Percentiles rank a stretch among this genome's conserved stretches.
Evolutionary conservation across 2,888 invertebrate genomes (phyloP).

Genomic region (Cryptocheilus praepositus): DNA sequence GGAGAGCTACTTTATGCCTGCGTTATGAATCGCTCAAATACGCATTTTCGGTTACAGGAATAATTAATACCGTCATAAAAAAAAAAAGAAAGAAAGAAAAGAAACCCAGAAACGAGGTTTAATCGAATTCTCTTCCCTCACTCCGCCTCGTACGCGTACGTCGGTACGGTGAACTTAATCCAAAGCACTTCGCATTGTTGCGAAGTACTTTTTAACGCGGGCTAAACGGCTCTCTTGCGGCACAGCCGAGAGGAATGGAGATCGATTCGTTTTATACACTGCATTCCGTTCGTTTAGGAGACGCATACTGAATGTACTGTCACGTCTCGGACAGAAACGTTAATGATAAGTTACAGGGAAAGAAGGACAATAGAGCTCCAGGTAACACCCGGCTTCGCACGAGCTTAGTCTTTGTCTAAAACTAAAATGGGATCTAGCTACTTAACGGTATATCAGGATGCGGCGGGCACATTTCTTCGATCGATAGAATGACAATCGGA

Average conservation of each 20-base stretch:
- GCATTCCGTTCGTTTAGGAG: too few species aligned
- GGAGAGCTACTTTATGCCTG: constrained; percentile 12
- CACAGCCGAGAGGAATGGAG: constrained; percentile 29
- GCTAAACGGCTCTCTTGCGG: background rate
- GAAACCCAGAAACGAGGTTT: too few species aligned
- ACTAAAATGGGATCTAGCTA: constrained; percentile 31
- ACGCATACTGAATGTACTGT: too few species aligned
- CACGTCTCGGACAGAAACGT: constrained; percentile 6
- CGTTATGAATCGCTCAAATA: constrained; percentile 36
- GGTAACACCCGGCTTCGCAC: constrained; percentile 11
- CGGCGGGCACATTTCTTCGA: constrained; percentile 22
- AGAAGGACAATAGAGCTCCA: too few species aligned
- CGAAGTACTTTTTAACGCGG: constrained; percentile 5
- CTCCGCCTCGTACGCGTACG: constrained; percentile 2
- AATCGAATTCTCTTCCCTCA: constrained; percentile 1
- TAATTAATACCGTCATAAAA: constrained; percentile 14
- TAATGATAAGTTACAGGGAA: constrained; percentile 14
- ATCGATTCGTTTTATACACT: constrained; percentile 10
- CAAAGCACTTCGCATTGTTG: constrained; percentile 15
- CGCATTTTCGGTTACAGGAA: constrained; percentile 20
- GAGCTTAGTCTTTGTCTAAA: constrained; percentile 28
- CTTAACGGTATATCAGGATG: constrained; percentile 25
- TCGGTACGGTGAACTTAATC: background rate
- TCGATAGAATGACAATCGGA: constrained; percentile 29
- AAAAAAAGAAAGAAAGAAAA: too few species aligned